Evolutionary conservation across 1,140 invertebrate genomes (phyloP), one percentile per base, ranked within the genome.

Genomic region (Tetramorium simillimum): DNA sequence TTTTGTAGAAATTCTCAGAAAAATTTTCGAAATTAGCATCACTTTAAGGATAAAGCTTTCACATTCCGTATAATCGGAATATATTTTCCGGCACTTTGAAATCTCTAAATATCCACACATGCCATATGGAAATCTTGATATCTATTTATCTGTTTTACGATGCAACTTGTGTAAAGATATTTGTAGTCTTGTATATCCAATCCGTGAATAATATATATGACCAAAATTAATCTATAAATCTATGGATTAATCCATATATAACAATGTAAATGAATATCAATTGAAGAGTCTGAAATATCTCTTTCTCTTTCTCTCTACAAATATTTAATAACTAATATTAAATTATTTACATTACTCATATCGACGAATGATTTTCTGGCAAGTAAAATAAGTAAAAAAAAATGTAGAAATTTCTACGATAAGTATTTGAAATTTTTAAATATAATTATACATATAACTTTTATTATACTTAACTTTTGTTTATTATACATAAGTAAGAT

Each of bases 191-290:
- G 33, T 87, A 88, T 85, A 60, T 56, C 24, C 14, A 81, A 69
- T 18, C 2, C 33, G 28, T 24, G 56, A 87, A 90, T 78, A 81
- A 90, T 85, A 84, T 89, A 84, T 85, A 49, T 56, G 77, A 77
- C 21, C 78, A 90, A 63, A 43, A 88, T 49, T 86, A 60, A 73
- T 82, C 37, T 72, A 60, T 60, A 82, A n/a, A 82, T 73, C n/a
- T 73, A 73, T 33, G 14, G 63, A 81, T 56, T 58, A 40, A 70
- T 81, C 46, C 53, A 53, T 72, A 58, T 18, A 46, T 58, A 16
- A 69, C n/a, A 62, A 43, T 46, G 53, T 60, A 58, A 65, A 56
- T 70, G 37, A 28, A 56, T 43, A 72, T 72, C 14, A 46, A 33
- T 72, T 72, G 46, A 82, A 72, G 53, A 58, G 10, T 82, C 37